These are phyloP conservation scores for Mellilla xanthometata DNA, from an alignment of 2,888 invertebrate genomes.

Conservation along the genomic window DNA sequence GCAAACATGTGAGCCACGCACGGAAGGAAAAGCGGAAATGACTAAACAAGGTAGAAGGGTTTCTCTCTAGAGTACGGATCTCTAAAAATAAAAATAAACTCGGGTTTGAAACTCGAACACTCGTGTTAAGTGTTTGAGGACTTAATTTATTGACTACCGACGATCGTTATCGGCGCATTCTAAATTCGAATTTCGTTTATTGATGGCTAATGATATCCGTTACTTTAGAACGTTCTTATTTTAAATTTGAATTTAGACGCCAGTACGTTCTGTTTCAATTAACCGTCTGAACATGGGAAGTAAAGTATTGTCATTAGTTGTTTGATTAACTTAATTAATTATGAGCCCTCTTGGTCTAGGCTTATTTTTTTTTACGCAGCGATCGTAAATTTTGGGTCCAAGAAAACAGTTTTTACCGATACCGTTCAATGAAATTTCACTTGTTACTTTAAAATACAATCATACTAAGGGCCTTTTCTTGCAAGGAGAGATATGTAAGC, in stretches of 20 bases:
- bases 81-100: slow-evolving; percentile 29
- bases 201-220: slow-evolving; percentile 36
- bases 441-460: too few relatives aligned
- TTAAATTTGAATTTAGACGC: slow-evolving; percentile 26
- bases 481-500: too few relatives aligned
- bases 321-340: too few relatives aligned
- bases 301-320: too few relatives aligned
- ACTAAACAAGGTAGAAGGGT: slow-evolving; percentile 17
- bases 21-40: slow-evolving; percentile 19
- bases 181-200: slow-evolving; percentile 42
- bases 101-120: slow-evolving; percentile 28
- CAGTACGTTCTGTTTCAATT: slow-evolving; percentile 15
- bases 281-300: too few relatives aligned
- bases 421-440: too few relatives aligned
- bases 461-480: too few relatives aligned
- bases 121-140: slow-evolving; percentile 53
- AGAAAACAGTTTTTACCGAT: too few relatives aligned
- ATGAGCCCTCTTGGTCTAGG: too few relatives aligned
- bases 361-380: too few relatives aligned
- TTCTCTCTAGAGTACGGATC: slow-evolving; percentile 13
- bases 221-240: slow-evolving; percentile 27
- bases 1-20: slow-evolving; percentile 1
- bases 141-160: slow-evolving; percentile 53
- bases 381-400: too few relatives aligned
- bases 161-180: slow-evolving; percentile 42